Evolutionary conservation across 2,113 vertebrate genomes (phyloP).

Genomic region (Tachuris rubrigastra): DNA sequence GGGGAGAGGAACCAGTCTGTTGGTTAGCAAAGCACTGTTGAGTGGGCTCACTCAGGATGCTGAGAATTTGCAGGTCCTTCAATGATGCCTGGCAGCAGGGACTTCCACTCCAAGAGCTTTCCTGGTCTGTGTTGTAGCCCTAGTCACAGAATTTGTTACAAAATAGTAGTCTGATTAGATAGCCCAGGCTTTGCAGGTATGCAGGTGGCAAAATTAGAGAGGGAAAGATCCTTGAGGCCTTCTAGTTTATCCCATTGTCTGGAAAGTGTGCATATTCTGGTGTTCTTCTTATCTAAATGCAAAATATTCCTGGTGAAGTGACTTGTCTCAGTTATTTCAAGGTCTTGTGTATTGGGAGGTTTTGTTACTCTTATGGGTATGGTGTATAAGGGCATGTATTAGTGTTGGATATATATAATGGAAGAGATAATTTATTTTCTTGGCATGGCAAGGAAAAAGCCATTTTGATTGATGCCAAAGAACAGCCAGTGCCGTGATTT

Average conservation of each 20-base stretch:
- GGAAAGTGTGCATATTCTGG: neutral
- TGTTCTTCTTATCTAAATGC: neutral
- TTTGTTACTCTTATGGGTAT: neutral
- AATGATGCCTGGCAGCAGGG: neutral
- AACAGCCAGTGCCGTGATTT: neutral
- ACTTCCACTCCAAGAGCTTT: neutral
- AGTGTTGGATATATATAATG: neutral
- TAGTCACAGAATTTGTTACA: neutral
- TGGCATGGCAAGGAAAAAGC: neutral
- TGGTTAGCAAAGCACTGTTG: neutral
- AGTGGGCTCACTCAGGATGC: neutral
- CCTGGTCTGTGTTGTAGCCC: neutral
- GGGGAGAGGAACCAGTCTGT: neutral
- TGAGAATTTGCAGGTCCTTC: neutral
- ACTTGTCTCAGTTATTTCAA: neutral
- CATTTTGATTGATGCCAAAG: neutral
- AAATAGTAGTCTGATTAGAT: neutral
- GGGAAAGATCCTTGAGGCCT: neutral
- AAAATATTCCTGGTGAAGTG: neutral
- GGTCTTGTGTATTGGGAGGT: neutral
- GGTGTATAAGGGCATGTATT: neutral
- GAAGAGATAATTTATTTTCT: neutral
- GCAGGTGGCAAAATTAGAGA: neutral
- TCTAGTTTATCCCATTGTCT: neutral
- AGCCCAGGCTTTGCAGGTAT: neutral